Base-by-base conservation (phyloP, 2,113 vertebrate genomes). In the Turdus rufiventris region DNA sequence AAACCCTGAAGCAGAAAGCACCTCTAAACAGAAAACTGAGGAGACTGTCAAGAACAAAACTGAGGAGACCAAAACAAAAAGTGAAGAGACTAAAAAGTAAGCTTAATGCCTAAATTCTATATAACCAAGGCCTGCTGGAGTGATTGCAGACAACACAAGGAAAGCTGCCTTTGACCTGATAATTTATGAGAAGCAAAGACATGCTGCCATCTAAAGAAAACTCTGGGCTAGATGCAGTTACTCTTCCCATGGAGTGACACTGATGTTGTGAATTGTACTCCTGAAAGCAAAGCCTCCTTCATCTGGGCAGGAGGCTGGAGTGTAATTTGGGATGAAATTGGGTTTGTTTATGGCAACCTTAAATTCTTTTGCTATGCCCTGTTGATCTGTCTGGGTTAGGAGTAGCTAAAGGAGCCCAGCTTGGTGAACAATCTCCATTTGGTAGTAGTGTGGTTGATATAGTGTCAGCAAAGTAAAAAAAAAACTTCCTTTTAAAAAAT, bases 21-120 rank as follows among this genome's bases (percentile, higher is more conserved):
- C 63, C 58, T 84, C 84, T 53, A 72, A 75, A 86, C 31, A 89
- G 73, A 60, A 95, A 93, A 85, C 16, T 29, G 96, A 97, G 79
- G 97, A 97, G 57, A 63, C 81, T 16, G 95, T 72, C 33, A 71
- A 63, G 75, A 42, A 86, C 67, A 51, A 96, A 91, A 70, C 4
- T 31, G 96, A 97, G 82, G 97, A 97, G 51, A 34, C 95, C 43
- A 67, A 67, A 79, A 38, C 83, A 51, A 51, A 97, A 89, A 87
- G 20, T 26, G 95, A 97, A 91, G 97, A 97, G n/a, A 91, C 91
- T 89, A 97, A 97, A 91, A 68, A 89, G 95, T 95, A 87, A 95
- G 95, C 88, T 48, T 24, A 23, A 12, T 67, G 29, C n/a, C 5
- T 33, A 3, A 60, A 8, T 29, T 71, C 3, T 16, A 31, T 14